A percentile compares a stretch with the other conserved stretches of the same genome.
Evolutionary conservation across 2,113 vertebrate genomes (phyloP).

Genomic region (Ramphastos sulfuratus): DNA sequence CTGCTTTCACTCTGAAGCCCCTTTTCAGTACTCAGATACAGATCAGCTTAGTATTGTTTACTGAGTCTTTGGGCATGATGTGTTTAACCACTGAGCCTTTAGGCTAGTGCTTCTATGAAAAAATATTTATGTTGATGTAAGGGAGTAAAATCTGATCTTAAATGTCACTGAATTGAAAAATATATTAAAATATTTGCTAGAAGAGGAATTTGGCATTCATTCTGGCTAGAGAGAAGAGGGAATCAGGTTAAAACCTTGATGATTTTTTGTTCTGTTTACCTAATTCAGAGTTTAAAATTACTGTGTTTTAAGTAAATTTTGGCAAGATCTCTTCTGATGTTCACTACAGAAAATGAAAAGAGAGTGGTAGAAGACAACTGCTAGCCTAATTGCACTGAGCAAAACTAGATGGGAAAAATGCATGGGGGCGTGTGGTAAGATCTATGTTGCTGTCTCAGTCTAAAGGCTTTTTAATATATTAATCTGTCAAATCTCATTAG

Average conservation of each 20-base stretch:
- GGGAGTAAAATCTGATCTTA: not conserved
- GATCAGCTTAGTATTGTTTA: not conserved
- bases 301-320: conserved; percentile 19
- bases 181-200: not conserved
- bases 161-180: not conserved
- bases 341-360: conserved; percentile 20
- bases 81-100: not conserved
- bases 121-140: not conserved
- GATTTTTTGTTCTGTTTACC: not conserved
- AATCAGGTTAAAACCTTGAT: not conserved
- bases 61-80: not conserved
- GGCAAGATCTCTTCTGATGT: conserved; percentile 1
- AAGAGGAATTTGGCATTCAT: not conserved
- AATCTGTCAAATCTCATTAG: conserved; percentile 3
- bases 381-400: not conserved
- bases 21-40: not conserved
- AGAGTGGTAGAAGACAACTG: not conserved
- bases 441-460: not conserved
- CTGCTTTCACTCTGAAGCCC: not conserved
- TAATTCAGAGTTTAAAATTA: not conserved
- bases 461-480: conserved; percentile 10
- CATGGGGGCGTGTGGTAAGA: not conserved
- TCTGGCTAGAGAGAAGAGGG: not conserved
- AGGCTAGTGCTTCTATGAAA: not conserved
- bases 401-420: not conserved